Conservation (phyloP, 2,888 invertebrate genomes). For the Cyclophora punctaria region DNA sequence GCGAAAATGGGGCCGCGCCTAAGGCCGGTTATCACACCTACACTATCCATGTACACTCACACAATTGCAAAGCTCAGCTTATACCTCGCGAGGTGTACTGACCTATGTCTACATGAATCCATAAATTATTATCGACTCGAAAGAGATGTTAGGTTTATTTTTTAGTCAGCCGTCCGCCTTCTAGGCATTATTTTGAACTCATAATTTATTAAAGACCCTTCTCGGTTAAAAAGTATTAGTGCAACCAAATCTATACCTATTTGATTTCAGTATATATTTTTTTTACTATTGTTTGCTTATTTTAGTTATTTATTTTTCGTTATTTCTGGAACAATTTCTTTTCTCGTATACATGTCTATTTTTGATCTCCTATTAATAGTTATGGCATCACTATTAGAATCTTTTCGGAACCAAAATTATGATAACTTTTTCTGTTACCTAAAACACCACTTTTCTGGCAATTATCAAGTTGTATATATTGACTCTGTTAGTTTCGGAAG, state of each 20-base stretch:
- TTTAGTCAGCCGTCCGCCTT: constrained; percentile 29
- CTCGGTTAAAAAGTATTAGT: constrained; percentile 60
- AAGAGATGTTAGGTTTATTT: constrained; percentile 1
- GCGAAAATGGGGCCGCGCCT: too few species aligned
- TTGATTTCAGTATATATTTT: constrained; percentile 41
- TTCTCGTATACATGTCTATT: constrained; percentile 3
- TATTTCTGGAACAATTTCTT: too few species aligned
- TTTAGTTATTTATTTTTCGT: neutral
- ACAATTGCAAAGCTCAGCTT: too few species aligned
- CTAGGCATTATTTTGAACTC: constrained; percentile 22
- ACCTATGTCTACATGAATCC: neutral
- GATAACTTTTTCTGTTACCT: neutral
- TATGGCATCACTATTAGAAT: constrained; percentile 2
- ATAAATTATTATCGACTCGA: neutral
- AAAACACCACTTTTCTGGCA: constrained; percentile 8
- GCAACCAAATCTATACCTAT: constrained; percentile 60
- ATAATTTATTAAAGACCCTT: constrained; percentile 26
- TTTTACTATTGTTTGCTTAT: constrained; percentile 1
- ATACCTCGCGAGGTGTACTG: too few species aligned
- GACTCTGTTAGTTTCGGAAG: constrained; percentile 55
- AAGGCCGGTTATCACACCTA: too few species aligned
- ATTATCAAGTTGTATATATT: constrained; percentile 52
- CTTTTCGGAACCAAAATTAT: constrained; percentile 1
- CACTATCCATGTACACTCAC: too few species aligned
- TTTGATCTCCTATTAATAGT: constrained; percentile 31